phyloP scores from a whole-genome alignment of 2,113 vertebrate genomes.

The Cettia cetti region DNA sequence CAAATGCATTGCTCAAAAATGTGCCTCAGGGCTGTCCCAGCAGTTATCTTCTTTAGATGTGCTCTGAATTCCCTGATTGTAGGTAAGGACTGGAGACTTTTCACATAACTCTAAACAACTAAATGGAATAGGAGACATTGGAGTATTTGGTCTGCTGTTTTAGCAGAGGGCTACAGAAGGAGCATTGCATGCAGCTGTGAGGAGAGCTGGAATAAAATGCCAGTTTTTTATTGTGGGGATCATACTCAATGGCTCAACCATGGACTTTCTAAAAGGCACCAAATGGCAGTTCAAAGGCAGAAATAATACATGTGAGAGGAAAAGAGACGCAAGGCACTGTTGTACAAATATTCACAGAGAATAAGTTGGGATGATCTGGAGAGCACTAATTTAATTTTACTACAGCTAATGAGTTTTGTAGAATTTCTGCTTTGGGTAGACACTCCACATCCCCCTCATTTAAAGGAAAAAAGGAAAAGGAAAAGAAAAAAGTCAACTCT shows the following conservation, averaged over 20 bases:
- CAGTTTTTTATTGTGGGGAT: neutral
- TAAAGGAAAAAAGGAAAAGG: neutral
- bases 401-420: conserved; percentile 25
- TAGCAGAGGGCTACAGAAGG: neutral
- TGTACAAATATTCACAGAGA: neutral
- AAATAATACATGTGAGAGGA: neutral
- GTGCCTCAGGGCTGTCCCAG: neutral
- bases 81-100: neutral
- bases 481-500: neutral
- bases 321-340: neutral
- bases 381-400: conserved; percentile 25
- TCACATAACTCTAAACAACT: neutral
- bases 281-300: neutral
- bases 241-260: neutral
- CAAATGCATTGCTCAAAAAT: neutral
- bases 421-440: conserved; percentile 32
- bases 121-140: neutral
- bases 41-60: neutral
- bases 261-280: neutral
- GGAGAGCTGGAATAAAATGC: neutral
- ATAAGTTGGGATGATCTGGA: neutral
- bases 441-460: neutral
- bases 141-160: neutral
- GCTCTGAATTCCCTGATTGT: neutral
- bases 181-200: neutral